Percentiles rank a stretch among this genome's conserved stretches.
Conservation (phyloP, 2,888 invertebrate species). For the Masnerella sp. region DNA sequence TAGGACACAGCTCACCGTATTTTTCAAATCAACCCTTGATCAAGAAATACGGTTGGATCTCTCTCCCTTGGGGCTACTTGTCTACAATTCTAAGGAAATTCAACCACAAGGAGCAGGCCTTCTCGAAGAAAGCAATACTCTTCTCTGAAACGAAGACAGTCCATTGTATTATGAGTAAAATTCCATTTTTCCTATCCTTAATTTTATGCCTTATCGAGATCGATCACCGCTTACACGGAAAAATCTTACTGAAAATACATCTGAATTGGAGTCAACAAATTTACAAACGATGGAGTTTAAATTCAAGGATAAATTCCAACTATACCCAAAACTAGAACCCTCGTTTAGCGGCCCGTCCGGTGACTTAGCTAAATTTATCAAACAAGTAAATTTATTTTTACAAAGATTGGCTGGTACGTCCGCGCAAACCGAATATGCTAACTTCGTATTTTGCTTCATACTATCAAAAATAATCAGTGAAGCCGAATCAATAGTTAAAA, state of each 20-base stretch:
- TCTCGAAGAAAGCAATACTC: no score
- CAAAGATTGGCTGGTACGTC: background rate
- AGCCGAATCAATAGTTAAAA: conserved; percentile 7
- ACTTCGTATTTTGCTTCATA: conserved; percentile 12
- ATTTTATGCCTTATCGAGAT: background rate
- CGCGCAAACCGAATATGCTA: background rate
- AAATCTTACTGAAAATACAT: background rate
- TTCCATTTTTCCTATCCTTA: background rate
- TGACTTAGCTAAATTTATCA: background rate
- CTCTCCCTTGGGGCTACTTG: background rate
- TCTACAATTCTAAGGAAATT: no score
- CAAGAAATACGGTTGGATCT: background rate
- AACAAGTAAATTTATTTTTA: background rate
- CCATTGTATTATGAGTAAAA: no score
- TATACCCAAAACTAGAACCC: background rate
- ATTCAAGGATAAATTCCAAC: background rate
- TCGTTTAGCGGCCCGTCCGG: background rate
- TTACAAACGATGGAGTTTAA: background rate
- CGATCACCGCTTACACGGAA: background rate
- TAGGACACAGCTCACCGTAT: conserved; percentile 5
- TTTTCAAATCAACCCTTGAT: background rate
- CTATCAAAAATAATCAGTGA: conserved; percentile 5
- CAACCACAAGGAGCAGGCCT: no score
- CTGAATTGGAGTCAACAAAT: background rate
- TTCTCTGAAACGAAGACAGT: no score